Base-by-base conservation (phyloP, 1,140 invertebrate species). In the Lepidostoma basale region DNA sequence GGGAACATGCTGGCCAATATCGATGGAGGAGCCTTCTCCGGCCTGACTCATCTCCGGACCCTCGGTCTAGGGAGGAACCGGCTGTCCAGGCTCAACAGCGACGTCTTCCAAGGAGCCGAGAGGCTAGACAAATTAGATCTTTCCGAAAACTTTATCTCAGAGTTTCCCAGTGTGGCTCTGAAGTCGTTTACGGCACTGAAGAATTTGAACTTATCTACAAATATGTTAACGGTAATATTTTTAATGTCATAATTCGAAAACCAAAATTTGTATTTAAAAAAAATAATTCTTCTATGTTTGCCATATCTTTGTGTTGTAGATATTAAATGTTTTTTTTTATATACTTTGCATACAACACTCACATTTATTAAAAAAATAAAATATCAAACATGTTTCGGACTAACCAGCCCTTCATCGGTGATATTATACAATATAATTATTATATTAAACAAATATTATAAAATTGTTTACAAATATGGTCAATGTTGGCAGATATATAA, bases 81-180 rank as follows among this genome's bases (percentile, higher is more conserved):
- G 67, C 82, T 95, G 1, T 84, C 84, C 1, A 87, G 88, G 68
- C 87, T 95, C 74, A 93, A 93, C 77, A 92, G 90, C 75, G 91
- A 93, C 74, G 88, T 92, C 42, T 94, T 92, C 74, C 85, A 90
- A 81, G 90, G 92, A 54, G 86, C 91, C 3, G 85, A 87, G 67
- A 89, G 87, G 59, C 78, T 96, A 23, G 86, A 93, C 68, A 86
- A 88, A 66, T 78, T 96, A 62, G 92, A 95, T 78, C 79, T 96
- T 3, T 93, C 93, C 0, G 87, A 90, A 73, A 96, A 97, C 79
- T 93, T 93, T 74, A 87, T 97, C 14, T 83, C 84, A 4, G 88
- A 92, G 74, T 91, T 96, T 77, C 94, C 94, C 2, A 86, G 86
- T 0, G 86, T 90, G 1, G 89, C 92, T 0, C 74, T 95, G n/a